Evolutionary conservation across 2,113 vertebrate genomes (phyloP).

Genomic region (Malurus alboscapulatus): DNA sequence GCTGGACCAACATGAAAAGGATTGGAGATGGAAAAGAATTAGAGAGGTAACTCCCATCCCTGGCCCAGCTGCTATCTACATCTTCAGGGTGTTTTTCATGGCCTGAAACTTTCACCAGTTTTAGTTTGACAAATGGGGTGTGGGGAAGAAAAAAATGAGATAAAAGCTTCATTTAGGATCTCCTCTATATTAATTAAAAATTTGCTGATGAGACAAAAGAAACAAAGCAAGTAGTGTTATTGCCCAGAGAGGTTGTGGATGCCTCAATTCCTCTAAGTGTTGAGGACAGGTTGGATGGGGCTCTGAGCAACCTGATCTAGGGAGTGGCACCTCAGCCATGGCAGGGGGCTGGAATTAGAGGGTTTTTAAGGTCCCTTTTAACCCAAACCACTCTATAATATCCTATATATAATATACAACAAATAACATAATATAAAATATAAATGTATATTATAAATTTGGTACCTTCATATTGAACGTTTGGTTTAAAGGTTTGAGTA

Average conservation of each 20-base stretch:
- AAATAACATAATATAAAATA: not conserved
- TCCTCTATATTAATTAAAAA: constrained; percentile 18
- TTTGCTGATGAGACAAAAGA: constrained; percentile 12
- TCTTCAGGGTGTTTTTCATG: not conserved
- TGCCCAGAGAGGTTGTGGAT: not conserved
- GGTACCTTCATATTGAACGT: not conserved
- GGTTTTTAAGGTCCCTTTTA: not conserved
- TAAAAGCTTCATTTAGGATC: not conserved
- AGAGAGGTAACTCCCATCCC: not conserved
- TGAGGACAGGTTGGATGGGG: not conserved
- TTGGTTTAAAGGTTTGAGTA: not conserved
- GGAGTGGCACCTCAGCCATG: not conserved
- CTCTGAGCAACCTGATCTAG: not conserved
- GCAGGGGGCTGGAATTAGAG: not conserved
- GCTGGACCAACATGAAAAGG: not conserved
- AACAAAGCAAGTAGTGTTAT: not conserved
- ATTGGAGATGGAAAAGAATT: not conserved
- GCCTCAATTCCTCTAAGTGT: not conserved
- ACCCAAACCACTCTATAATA: not conserved
- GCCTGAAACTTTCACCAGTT: not conserved
- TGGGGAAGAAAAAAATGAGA: accelerated
- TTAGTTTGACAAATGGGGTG: not conserved
- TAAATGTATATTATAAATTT: accelerated
- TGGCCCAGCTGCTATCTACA: not conserved
- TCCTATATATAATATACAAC: not conserved